These are phyloP conservation scores for Drosophila paranaensis DNA, from an alignment of 2,888 invertebrate species.

Conservation along the genomic window DNA sequence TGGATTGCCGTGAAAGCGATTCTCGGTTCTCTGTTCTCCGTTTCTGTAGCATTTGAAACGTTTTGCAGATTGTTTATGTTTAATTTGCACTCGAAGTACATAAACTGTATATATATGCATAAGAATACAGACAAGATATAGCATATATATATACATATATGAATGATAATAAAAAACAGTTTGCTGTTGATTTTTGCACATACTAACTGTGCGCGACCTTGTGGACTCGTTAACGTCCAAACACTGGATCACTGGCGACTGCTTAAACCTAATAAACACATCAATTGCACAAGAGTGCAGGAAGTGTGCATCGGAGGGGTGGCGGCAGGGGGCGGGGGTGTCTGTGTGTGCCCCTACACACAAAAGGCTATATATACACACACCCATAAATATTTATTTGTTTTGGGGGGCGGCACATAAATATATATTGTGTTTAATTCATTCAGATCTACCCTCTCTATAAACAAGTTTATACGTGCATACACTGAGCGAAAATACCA, in stretches of 20 bases:
- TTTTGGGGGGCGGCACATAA: slow-evolving; percentile 21
- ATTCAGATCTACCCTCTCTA: slow-evolving; percentile 25
- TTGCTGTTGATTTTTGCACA: slow-evolving; percentile 66
- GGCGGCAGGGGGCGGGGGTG: not conserved
- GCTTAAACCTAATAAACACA: slow-evolving; percentile 53
- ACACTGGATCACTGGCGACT: slow-evolving; percentile 6
- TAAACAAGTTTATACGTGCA: slow-evolving; percentile 5
- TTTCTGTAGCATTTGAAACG: slow-evolving; percentile 46
- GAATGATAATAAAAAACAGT: slow-evolving; percentile 30
- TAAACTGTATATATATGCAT: not conserved
- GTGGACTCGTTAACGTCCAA: slow-evolving; percentile 60
- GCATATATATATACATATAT: slow-evolving; percentile 12
- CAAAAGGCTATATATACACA: slow-evolving; percentile 1
- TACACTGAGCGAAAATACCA: slow-evolving; percentile 4
- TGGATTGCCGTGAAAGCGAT: slow-evolving; percentile 51
- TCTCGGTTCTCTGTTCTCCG: slow-evolving; percentile 21
- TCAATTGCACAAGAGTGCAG: slow-evolving; percentile 47
- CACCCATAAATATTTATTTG: slow-evolving; percentile 22
- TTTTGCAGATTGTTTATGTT: slow-evolving; percentile 42
- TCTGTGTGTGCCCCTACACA: not conserved
- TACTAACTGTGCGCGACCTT: slow-evolving; percentile 66
- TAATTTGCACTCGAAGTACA: slow-evolving; percentile 18
- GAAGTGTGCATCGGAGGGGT: not conserved
- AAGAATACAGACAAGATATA: slow-evolving; percentile 2
- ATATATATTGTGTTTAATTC: slow-evolving; percentile 36